phyloP scores from a whole-genome alignment of 2,888 invertebrate genomes.

The Pristionchus entomophagus region DNA sequence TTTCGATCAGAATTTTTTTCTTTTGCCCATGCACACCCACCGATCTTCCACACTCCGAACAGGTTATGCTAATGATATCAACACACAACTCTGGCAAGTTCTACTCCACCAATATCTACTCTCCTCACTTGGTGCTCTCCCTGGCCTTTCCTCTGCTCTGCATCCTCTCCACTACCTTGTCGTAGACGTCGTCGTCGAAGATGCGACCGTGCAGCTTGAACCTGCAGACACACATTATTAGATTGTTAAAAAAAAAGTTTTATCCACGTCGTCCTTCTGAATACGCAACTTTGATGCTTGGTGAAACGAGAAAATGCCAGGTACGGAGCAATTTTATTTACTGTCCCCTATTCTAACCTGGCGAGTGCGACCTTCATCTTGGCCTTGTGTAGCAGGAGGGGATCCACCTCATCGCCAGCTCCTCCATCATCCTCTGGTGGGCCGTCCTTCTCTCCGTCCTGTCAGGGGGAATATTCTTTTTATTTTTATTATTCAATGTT shows the following conservation, averaged over 20 bases:
- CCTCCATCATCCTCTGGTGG: constrained; percentile 54
- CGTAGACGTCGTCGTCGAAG: constrained; percentile 68
- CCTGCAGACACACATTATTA: constrained; percentile 36
- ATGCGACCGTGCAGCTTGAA: constrained; percentile 69
- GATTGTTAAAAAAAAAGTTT: not conserved
- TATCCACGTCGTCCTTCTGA: not conserved
- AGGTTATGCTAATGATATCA: too few species aligned
- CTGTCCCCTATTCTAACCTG: constrained; percentile 45
- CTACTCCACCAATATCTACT: too few species aligned
- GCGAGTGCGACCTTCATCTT: constrained; percentile 69
- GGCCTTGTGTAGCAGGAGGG: constrained; percentile 66
- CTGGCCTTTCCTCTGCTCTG: constrained; percentile 55
- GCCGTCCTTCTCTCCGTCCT: constrained; percentile 46
- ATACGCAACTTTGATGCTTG: not conserved
- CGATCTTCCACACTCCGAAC: too few species aligned
- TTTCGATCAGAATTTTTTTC: too few species aligned
- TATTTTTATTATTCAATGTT: too few species aligned
- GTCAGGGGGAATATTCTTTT: too few species aligned
- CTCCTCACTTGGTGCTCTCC: constrained; percentile 54
- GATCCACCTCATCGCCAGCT: constrained; percentile 60
- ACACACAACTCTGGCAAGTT: too few species aligned
- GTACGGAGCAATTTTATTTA: not conserved
- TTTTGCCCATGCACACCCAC: too few species aligned
- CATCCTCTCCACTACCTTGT: constrained; percentile 67
- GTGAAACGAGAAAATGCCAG: not conserved